Percentiles rank a stretch among this genome's conserved stretches.
Evolutionary conservation across 2,113 vertebrate species (phyloP).

Genomic region (Nothoprocta perdicaria): DNA sequence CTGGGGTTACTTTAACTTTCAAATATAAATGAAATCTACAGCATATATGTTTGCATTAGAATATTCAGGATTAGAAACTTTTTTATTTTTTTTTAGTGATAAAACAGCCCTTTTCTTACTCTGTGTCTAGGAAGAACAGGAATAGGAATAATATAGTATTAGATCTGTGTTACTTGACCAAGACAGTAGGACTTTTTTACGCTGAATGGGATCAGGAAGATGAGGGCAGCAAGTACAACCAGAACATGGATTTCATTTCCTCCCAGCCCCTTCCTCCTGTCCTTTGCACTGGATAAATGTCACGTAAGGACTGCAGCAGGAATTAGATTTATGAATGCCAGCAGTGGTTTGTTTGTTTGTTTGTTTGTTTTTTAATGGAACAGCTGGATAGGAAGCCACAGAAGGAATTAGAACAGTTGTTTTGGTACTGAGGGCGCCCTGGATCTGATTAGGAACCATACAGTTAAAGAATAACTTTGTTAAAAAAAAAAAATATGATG

Average conservation of each 20-base stretch:
- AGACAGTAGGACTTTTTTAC: background rate
- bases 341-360: background rate
- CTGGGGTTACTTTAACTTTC: background rate
- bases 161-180: background rate
- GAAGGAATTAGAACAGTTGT: background rate
- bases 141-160: background rate
- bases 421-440: background rate
- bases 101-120: background rate
- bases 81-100: background rate
- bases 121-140: background rate
- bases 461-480: background rate
- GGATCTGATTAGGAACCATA: background rate
- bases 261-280: background rate
- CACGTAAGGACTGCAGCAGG: background rate
- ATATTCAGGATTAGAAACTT: background rate
- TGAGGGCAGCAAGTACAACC: background rate
- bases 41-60: background rate
- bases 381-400: background rate
- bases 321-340: background rate
- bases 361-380: background rate
- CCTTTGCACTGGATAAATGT: background rate
- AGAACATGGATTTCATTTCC: background rate
- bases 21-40: background rate
- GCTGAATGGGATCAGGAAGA: background rate
- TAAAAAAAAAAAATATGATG: background rate